phyloP scores from a whole-genome alignment of 2,113 vertebrate genomes.

The Platichthys stellatus region DNA sequence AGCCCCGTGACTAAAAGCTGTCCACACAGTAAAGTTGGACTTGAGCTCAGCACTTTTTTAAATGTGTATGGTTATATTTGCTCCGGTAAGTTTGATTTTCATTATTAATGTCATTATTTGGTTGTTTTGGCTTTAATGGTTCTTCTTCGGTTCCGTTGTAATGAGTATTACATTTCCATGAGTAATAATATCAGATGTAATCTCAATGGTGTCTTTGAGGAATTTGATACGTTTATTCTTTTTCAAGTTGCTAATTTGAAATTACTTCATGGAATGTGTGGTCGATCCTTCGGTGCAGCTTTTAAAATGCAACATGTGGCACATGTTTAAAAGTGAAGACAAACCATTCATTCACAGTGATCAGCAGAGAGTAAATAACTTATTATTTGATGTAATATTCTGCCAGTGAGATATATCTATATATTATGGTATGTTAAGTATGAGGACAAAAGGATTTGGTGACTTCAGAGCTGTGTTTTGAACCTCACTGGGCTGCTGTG shows the following conservation, averaged over 20 bases:
- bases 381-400: neutral
- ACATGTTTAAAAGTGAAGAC: neutral
- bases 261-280: neutral
- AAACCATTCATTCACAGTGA: neutral
- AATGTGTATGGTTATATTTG: slow-evolving; percentile 85
- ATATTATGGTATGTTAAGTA: neutral
- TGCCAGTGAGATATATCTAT: neutral
- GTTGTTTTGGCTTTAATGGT: neutral
- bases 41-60: slow-evolving; percentile 68
- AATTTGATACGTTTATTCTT: neutral
- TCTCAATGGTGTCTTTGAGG: neutral
- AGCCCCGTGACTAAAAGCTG: slow-evolving; percentile 49
- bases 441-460: neutral
- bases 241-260: neutral
- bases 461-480: slow-evolving; percentile 2
- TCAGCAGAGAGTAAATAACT: neutral
- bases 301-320: neutral
- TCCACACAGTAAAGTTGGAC: slow-evolving; percentile 33
- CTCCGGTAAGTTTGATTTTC: slow-evolving; percentile 75
- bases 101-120: neutral
- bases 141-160: neutral
- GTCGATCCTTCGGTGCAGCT: neutral
- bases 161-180: neutral
- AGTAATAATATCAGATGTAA: neutral
- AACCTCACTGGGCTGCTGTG: slow-evolving; percentile 52